Base-by-base conservation (phyloP, 2,113 vertebrate species). In the Equus przewalskii region DNA sequence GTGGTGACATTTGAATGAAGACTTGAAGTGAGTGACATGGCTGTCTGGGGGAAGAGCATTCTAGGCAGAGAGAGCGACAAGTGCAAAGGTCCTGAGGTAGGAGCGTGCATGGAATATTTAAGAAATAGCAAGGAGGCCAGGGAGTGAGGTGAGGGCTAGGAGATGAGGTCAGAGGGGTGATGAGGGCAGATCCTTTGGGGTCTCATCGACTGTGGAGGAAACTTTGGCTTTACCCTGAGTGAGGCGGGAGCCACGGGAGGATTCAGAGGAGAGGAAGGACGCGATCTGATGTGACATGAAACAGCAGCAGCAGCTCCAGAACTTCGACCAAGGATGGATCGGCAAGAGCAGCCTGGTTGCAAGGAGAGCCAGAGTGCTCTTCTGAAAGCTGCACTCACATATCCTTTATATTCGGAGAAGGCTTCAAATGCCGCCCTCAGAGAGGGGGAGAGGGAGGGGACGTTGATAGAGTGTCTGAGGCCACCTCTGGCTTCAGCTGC, bases 361-460 rank as follows among this genome's bases (percentile, higher is more conserved):
- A 92, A 72, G 78, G 49, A 51, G 54, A 67, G 5, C 89, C 85
- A 56, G 51, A 84, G 28, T 12, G 72, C n/a, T 51, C 67, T 75
- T 54, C 64, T 67, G 46, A 87, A 69, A n/a, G 22, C 82, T 85
- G 11, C 22, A 41, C 26, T 64, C 62, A n/a, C 3, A n/a, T 96
- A 94, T 56, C 91, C 97, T 96, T 95, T 94, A 5, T 75, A 33
- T 49, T 69, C 36, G 60, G 46, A 92, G 67, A 81, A 88, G 76
- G 22, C 41, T 64, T 80, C 60, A 24, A 11, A 36, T 16, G 11
- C 6, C 44, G 11, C 6, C 44, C 51, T 30, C 72, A 64, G 12
- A 79, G 69, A 24, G 54, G 1, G n/a, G 4, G 1, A 30, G 9
- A 11, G 30, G 54, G 21, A 28, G 58, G 21, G n/a, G 58, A 5